Conservation (phyloP, 2,797 vertebrate genomes). For the Acanthopagrus latus region DNA sequence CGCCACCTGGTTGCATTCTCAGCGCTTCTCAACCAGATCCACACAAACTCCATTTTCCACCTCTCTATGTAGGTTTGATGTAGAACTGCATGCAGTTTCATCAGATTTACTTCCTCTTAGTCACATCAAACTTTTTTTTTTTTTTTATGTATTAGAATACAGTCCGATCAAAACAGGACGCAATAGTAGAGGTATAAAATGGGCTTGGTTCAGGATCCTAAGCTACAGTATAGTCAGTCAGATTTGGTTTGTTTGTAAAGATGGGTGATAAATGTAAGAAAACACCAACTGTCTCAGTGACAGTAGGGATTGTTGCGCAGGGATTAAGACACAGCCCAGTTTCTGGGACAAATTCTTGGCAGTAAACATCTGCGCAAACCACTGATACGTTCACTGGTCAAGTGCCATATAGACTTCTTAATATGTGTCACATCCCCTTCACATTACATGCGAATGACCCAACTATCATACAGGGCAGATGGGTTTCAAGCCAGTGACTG, state of each 20-base stretch:
- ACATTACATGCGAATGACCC: no score
- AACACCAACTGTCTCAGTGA: neutral
- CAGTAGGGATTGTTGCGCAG: neutral
- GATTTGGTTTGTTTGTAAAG: no score
- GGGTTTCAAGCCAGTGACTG: no score
- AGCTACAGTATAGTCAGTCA: neutral
- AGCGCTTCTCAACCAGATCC: constrained; percentile 12
- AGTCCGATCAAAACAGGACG: neutral
- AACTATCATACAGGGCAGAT: no score
- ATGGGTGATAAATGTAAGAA: no score
- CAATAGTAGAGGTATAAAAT: neutral
- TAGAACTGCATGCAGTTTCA: neutral
- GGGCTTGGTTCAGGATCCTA: neutral
- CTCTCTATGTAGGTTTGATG: neutral
- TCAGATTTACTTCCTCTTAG: neutral
- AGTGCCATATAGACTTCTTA: no score
- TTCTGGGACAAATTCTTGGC: no score
- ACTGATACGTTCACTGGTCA: no score
- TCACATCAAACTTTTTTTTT: neutral
- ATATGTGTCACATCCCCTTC: no score
- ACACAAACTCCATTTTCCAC: neutral
- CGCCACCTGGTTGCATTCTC: constrained; percentile 54
- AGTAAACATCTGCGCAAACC: no score
- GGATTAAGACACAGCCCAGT: neutral
- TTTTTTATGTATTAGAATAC: neutral